A percentile compares a stretch with the other conserved stretches of the same genome.
Conservation (phyloP, 2,888 invertebrate genomes). For the Perizoma flavofasciatum region DNA sequence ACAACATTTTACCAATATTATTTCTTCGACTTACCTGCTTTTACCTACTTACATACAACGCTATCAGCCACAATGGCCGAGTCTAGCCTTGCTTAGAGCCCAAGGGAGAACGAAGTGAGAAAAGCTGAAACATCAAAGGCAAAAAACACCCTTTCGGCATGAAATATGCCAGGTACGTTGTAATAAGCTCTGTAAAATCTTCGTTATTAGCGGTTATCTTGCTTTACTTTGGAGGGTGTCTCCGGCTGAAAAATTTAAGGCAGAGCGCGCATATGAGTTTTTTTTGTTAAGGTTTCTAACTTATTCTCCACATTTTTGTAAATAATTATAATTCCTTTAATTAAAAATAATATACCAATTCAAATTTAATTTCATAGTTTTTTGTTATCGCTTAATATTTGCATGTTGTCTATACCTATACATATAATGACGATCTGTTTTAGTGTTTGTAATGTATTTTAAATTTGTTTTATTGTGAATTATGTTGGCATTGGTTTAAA, state of each 20-base stretch:
- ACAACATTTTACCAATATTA: too few relatives aligned
- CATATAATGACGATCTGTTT: too few relatives aligned
- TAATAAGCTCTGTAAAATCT: constrained; percentile 38
- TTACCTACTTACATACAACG: constrained; percentile 3
- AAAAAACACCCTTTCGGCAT: constrained; percentile 37
- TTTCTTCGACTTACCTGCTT: background rate
- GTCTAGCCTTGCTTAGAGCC: constrained; percentile 17
- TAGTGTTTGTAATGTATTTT: too few relatives aligned
- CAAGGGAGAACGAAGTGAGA: constrained; percentile 25
- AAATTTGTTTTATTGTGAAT: too few relatives aligned
- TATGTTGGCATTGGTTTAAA: too few relatives aligned
- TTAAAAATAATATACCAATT: too few relatives aligned
- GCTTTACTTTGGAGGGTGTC: constrained; percentile 30
- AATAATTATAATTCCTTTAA: too few relatives aligned
- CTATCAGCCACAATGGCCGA: constrained; percentile 1
- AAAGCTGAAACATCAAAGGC: constrained; percentile 34
- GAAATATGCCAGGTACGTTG: constrained; percentile 44
- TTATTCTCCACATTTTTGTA: too few relatives aligned
- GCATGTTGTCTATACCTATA: too few relatives aligned
- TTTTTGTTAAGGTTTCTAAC: background rate
- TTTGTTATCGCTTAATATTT: too few relatives aligned
- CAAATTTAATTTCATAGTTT: too few relatives aligned
- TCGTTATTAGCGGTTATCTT: constrained; percentile 37
- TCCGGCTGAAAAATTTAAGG: constrained; percentile 28
- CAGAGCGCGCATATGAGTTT: constrained; percentile 12